These are phyloP conservation scores for Drosophila aldrichi DNA, from an alignment of 2,888 invertebrate genomes.

Conservation along the genomic window DNA sequence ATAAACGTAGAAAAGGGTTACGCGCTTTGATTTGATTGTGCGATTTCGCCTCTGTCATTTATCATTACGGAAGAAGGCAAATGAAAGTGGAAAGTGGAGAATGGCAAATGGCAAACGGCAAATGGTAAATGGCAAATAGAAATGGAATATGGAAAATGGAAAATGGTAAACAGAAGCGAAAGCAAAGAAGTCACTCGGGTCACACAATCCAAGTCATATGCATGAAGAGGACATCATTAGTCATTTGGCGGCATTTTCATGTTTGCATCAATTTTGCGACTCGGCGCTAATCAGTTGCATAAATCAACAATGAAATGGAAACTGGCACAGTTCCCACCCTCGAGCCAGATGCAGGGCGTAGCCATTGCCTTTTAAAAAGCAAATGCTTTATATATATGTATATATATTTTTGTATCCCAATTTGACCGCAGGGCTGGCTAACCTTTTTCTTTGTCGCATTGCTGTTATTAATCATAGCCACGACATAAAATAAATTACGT, in stretches of 20 bases:
- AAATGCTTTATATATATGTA: constrained; percentile 52
- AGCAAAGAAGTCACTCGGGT: constrained; percentile 55
- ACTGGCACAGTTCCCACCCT: neutral
- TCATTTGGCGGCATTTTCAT: constrained; percentile 70
- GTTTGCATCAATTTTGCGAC: constrained; percentile 65
- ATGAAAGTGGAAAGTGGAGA: constrained; percentile 17
- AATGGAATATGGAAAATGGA: constrained; percentile 13
- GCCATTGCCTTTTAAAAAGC: constrained; percentile 47
- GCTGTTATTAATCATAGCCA: constrained; percentile 76
- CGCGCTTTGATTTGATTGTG: constrained; percentile 69
- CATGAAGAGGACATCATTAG: constrained; percentile 63
- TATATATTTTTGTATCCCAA: constrained; percentile 43
- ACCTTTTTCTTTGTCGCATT: constrained; percentile 57
- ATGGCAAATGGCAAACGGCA: constrained; percentile 13
- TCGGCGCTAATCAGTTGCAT: constrained; percentile 77
- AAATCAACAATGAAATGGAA: constrained; percentile 67
- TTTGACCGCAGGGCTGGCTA: constrained; percentile 62
- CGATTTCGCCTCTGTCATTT: constrained; percentile 71
- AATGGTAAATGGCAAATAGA: neutral
- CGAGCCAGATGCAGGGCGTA: constrained; percentile 14
- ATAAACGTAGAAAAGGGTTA: constrained; percentile 67
- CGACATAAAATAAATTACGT: constrained; percentile 79
- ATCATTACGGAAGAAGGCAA: constrained; percentile 54
- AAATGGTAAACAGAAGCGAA: constrained; percentile 20
- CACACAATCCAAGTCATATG: constrained; percentile 45